Evolutionary conservation across 2,113 vertebrate genomes (phyloP).

Genomic region (Equus quagga): DNA sequence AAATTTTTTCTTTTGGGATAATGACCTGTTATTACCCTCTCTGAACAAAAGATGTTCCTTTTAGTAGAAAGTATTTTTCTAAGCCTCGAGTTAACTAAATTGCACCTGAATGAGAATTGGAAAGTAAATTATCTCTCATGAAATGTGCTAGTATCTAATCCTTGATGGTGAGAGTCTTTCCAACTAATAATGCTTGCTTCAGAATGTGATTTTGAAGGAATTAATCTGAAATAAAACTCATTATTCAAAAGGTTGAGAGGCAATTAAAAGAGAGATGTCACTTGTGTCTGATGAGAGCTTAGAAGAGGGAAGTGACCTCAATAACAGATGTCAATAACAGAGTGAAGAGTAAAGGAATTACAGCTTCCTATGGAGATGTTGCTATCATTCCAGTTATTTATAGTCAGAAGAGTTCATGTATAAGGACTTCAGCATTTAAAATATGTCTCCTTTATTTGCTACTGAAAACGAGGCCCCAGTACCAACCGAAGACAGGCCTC

Average conservation of each 20-base stretch:
- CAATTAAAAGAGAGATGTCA: slow-evolving; percentile 55
- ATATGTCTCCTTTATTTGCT: neutral
- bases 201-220: slow-evolving; percentile 42
- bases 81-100: slow-evolving; percentile 18
- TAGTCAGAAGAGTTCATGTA: slow-evolving; percentile 28
- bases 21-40: slow-evolving; percentile 1
- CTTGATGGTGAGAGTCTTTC: slow-evolving; percentile 30
- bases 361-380: neutral
- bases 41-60: slow-evolving; percentile 36
- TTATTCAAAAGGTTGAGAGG: slow-evolving; percentile 38
- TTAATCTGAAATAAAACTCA: slow-evolving; percentile 51
- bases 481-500: neutral
- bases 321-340: slow-evolving; percentile 18
- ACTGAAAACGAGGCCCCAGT: slow-evolving; percentile 2
- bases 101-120: slow-evolving; percentile 15
- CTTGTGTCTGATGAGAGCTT: slow-evolving; percentile 39
- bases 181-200: slow-evolving; percentile 59
- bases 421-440: slow-evolving; percentile 39
- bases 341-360: slow-evolving; percentile 48
- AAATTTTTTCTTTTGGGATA: slow-evolving; percentile 23
- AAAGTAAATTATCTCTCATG: slow-evolving; percentile 58
- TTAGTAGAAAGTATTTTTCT: slow-evolving; percentile 50
- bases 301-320: slow-evolving; percentile 49
- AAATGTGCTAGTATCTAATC: slow-evolving; percentile 14
- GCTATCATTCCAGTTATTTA: slow-evolving; percentile 47